These are phyloP conservation scores for Cichladusa arquata DNA, from an alignment of 2,113 vertebrate genomes.

Conservation along the genomic window DNA sequence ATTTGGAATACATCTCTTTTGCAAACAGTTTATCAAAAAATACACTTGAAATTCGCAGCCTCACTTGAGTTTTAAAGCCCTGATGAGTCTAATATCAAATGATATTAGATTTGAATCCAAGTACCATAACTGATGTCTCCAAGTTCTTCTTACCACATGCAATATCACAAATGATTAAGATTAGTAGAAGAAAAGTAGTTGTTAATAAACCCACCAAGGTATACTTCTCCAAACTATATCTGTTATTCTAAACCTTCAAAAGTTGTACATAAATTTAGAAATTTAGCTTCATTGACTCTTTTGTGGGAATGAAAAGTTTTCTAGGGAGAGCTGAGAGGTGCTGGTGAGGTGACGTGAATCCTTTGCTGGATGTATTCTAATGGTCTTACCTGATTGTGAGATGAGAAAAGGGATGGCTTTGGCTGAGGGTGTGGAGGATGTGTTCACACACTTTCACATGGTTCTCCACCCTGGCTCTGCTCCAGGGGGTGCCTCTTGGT, in stretches of 20 bases:
- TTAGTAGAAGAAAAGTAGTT: not conserved
- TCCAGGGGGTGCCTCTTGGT: not conserved
- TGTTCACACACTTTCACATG: not conserved
- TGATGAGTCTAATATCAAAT: not conserved
- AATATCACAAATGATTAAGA: not conserved
- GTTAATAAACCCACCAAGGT: not conserved
- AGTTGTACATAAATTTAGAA: not conserved
- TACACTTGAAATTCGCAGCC: not conserved
- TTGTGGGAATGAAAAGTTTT: not conserved
- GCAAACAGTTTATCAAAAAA: slow-evolving; percentile 22
- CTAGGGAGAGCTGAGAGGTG: not conserved
- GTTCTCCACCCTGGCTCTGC: not conserved
- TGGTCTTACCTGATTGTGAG: not conserved
- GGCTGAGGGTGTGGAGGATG: not conserved
- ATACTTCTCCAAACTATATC: not conserved
- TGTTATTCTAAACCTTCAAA: not conserved
- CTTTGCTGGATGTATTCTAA: not conserved
- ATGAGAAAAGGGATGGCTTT: not conserved
- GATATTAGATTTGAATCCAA: not conserved
- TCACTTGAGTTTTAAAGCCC: not conserved
- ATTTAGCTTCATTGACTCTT: not conserved
- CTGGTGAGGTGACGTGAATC: not conserved
- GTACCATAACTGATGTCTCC: not conserved
- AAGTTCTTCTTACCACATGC: not conserved
- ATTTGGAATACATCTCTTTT: slow-evolving; percentile 7